Base-by-base conservation (phyloP, 2,113 vertebrate genomes). In the Colistium nudipinnis region DNA sequence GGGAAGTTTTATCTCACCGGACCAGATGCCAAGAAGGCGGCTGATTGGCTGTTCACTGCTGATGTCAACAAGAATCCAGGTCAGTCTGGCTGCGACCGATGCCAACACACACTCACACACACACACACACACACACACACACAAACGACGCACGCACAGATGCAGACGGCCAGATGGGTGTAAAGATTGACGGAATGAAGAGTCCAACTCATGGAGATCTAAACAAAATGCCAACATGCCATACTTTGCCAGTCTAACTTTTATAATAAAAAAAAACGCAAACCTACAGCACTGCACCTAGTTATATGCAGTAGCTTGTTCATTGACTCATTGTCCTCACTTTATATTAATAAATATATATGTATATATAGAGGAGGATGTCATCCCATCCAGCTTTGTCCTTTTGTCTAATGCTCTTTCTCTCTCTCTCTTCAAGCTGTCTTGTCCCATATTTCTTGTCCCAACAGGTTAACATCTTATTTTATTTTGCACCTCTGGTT, bases 1-100 rank as follows among this genome's bases (percentile, higher is more conserved):
- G 97, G 97, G 36, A 99, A 99, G 82, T 99, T 99, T 90, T 99
- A 96, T 91, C 93, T 99, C 81, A 88, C 94, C 4, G 98, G 98
- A 16, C 91, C 89, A 0, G 98, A 99, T 5, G 96, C 98, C 14
- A 94, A 91, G 16, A 93, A 94, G 78, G 97, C 96, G 0, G 96
- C 94, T 0, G 88, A 98, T 92, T 99, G 98, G 98, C 92, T 99
- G 22, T 99, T 99, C 64, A 95, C 95, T 0, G 97, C 96, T 0
- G 94, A 98, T 4, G 92, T 98, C 88, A 93, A 90, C 91, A 96
- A 96, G 71, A 92, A 92, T 0, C 93, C 95, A 92, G 97, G 97
- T 98, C 91, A 43, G 12, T 76, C 45, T 28, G 35, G 9, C 52
- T 52, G 47, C 60, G 39, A 28, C 53, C 43, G 27, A 48, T 51